Conservation (phyloP, 2,113 vertebrate genomes). For the Choloepus hoffmanni region DNA sequence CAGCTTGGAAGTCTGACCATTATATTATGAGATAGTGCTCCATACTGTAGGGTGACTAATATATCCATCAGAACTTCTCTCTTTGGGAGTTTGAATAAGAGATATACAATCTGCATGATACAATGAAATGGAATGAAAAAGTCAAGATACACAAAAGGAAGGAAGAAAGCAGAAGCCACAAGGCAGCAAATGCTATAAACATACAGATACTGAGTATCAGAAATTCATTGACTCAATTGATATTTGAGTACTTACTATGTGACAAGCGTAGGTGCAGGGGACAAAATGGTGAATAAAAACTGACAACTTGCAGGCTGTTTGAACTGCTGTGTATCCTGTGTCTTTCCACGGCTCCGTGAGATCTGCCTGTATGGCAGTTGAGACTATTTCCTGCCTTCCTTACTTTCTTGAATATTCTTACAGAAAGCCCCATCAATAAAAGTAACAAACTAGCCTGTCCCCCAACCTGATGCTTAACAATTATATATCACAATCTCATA, state of each 20-base stretch:
- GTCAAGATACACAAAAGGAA: neutral
- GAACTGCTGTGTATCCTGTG: neutral
- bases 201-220: neutral
- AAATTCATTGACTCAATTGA: neutral
- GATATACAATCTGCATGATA: neutral
- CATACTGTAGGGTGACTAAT: neutral
- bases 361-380: neutral
- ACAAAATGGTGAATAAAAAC: neutral
- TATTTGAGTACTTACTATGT: neutral
- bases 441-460: neutral
- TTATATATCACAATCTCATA: neutral
- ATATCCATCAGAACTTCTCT: neutral
- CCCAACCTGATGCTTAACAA: neutral
- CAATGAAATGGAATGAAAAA: neutral
- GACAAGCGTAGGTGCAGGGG: neutral
- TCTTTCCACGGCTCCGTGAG: neutral
- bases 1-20: neutral
- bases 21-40: neutral
- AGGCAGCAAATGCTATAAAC: neutral
- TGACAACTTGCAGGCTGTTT: neutral
- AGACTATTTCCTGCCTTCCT: neutral
- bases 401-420: constrained; percentile 6
- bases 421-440: neutral
- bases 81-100: neutral
- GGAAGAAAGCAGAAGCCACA: neutral